Conservation (phyloP, 2,888 invertebrate genomes). For the Lamellibrachia satsuma region DNA sequence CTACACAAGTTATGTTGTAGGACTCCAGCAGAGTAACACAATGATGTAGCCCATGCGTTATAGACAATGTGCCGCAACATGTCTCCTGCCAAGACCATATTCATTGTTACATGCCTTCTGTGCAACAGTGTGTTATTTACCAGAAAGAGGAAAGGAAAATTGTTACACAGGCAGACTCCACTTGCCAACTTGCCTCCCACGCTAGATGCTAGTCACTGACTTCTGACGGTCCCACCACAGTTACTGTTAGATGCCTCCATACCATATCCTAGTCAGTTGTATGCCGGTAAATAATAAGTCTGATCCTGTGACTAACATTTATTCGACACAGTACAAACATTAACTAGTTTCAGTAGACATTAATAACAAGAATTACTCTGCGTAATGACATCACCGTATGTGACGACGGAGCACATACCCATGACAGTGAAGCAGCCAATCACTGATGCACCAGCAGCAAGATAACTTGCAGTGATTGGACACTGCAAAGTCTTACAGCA, state of each 20-base stretch:
- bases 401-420: neutral
- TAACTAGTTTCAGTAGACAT: conserved; percentile 3
- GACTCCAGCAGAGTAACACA: too few relatives aligned
- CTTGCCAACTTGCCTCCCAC: neutral
- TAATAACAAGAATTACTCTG: neutral
- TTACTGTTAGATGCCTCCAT: neutral
- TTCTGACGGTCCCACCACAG: neutral
- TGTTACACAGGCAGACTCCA: neutral
- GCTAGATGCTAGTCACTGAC: neutral
- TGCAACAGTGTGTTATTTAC: too few relatives aligned
- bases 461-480: neutral
- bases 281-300: neutral
- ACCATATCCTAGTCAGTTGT: neutral
- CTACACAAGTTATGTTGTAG: neutral
- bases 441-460: neutral
- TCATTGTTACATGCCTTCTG: neutral
- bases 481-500: neutral
- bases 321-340: conserved; percentile 17
- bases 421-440: too few relatives aligned
- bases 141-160: too few relatives aligned
- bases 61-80: neutral
- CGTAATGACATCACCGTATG: neutral
- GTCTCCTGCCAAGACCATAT: neutral
- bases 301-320: neutral
- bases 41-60: neutral